Conservation (phyloP, 2,888 invertebrate genomes). For the Caenorhabditis angaria region DNA sequence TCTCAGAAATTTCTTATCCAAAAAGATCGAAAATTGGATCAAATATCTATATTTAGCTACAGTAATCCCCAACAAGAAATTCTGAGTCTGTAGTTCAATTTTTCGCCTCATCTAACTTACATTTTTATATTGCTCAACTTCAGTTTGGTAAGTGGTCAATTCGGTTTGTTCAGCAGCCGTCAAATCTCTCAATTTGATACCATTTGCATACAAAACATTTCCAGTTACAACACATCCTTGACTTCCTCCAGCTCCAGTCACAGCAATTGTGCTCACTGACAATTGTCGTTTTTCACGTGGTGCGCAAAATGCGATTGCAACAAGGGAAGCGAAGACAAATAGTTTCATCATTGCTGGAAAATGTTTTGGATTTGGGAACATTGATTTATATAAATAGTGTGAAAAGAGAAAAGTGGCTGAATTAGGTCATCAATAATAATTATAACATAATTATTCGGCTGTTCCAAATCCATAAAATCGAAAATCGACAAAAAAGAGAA, state of each 20-base stretch:
- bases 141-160: conserved; percentile 50
- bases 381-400: too few species aligned
- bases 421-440: background rate
- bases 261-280: conserved; percentile 60
- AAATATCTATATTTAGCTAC: too few species aligned
- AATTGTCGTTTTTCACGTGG: conserved; percentile 62
- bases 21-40: too few species aligned
- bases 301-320: conserved; percentile 41
- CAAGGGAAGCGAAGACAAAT: background rate
- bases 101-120: conserved; percentile 16
- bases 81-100: background rate
- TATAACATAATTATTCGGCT: background rate
- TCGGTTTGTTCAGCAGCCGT: conserved; percentile 57
- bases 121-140: conserved; percentile 60
- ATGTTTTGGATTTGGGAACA: too few species aligned
- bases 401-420: too few species aligned
- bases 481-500: too few species aligned
- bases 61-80: too few species aligned
- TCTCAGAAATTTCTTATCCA: too few species aligned
- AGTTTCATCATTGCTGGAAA: conserved; percentile 11
- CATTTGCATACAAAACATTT: conserved; percentile 66
- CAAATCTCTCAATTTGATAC: conserved; percentile 61
- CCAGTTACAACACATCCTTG: conserved; percentile 70
- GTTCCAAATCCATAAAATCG: background rate
- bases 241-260: conserved; percentile 62